These are phyloP conservation scores for Phrynocephalus guinanensis DNA, from an alignment of 2,797 vertebrate species.

Conservation along the genomic window DNA sequence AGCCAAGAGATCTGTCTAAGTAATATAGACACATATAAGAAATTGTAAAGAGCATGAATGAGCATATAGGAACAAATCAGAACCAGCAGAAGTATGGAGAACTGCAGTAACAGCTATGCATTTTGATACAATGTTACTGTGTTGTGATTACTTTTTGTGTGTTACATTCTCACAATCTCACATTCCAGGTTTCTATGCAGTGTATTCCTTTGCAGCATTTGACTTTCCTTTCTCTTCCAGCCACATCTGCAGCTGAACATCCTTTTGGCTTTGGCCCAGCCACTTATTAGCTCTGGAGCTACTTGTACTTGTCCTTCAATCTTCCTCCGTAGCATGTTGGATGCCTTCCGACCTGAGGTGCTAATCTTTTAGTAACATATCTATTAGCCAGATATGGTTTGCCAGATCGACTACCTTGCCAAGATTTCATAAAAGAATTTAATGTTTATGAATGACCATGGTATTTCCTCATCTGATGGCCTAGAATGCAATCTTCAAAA, in stretches of 20 bases:
- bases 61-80: background rate
- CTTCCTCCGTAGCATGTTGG: too few relatives aligned
- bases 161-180: too few relatives aligned
- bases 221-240: too few relatives aligned
- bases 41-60: background rate
- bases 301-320: too few relatives aligned
- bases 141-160: background rate
- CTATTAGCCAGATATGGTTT: background rate
- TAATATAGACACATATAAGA: background rate
- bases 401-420: background rate
- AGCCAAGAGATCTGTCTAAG: background rate
- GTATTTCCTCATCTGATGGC: background rate
- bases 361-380: too few relatives aligned
- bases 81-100: background rate
- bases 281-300: too few relatives aligned
- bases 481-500: background rate
- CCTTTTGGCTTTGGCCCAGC: too few relatives aligned
- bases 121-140: background rate
- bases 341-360: too few relatives aligned
- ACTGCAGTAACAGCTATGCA: background rate
- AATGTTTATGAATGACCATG: background rate
- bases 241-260: too few relatives aligned
- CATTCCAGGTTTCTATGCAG: too few relatives aligned
- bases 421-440: background rate
- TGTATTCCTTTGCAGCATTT: too few relatives aligned